A percentile compares a stretch with the other conserved stretches of the same genome.
Conservation (phyloP, 1,140 invertebrate genomes). For the Acyrthosiphon pisum region DNA sequence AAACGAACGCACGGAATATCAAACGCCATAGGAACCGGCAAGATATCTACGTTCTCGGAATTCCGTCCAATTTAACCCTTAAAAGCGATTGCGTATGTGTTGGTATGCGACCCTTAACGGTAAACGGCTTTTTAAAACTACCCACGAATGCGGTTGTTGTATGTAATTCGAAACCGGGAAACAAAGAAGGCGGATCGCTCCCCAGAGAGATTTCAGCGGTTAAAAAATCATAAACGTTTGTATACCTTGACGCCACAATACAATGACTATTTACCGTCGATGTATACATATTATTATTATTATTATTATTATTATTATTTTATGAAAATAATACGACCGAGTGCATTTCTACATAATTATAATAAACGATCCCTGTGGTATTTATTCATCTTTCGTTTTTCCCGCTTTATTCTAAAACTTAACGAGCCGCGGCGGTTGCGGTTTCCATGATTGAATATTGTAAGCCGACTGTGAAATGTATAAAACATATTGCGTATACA, state of each 20-base stretch:
- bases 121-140: slow-evolving; percentile 18
- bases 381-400: slow-evolving; percentile 21
- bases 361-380: neutral
- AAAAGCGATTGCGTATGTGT: neutral
- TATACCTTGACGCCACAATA: neutral
- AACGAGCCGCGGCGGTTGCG: neutral
- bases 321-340: neutral
- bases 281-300: neutral
- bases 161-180: slow-evolving; percentile 3
- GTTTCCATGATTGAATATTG: slow-evolving; percentile 11
- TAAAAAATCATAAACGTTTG: slow-evolving; percentile 26
- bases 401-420: neutral
- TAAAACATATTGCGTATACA: slow-evolving; percentile 13
- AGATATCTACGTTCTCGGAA: neutral
- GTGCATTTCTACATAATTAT: neutral
- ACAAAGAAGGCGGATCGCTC: neutral
- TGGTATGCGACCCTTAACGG: neutral
- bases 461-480: slow-evolving; percentile 25
- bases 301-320: neutral
- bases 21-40: neutral
- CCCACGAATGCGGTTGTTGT: slow-evolving; percentile 13
- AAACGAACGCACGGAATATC: neutral
- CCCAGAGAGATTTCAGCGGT: slow-evolving; percentile 1
- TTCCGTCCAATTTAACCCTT: slow-evolving; percentile 35
- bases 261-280: neutral